Percentiles rank a stretch among this genome's conserved stretches.
These are phyloP conservation scores for Ophion ellenae DNA, from an alignment of 2,888 invertebrate species.

Conservation along the genomic window DNA sequence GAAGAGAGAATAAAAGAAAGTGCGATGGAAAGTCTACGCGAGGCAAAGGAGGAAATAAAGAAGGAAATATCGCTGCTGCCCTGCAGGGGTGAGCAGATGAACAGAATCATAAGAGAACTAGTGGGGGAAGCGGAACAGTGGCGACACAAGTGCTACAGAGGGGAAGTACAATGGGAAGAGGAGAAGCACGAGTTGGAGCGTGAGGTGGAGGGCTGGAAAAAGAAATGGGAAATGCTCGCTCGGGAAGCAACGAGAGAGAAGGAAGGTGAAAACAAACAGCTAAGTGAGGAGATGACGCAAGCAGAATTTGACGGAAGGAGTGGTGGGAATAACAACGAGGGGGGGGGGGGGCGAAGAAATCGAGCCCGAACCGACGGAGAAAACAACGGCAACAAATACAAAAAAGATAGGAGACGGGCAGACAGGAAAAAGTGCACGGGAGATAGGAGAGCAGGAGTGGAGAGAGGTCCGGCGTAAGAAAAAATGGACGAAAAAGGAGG, in stretches of 20 bases:
- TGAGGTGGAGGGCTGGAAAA: constrained; percentile 10
- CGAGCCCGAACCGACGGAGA: not conserved
- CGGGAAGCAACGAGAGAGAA: not conserved
- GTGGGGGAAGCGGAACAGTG: constrained; percentile 18
- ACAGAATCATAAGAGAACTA: constrained; percentile 25
- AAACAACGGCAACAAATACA: not conserved
- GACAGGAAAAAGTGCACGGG: not conserved
- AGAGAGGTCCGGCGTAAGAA: not conserved
- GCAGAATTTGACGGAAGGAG: not conserved
- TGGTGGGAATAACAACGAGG: constrained; percentile 2
- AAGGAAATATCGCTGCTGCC: constrained; percentile 14
- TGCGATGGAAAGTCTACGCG: not conserved
- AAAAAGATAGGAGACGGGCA: not conserved
- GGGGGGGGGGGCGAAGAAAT: not conserved
- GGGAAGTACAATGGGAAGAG: constrained; percentile 4
- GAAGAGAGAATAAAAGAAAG: constrained; percentile 22
- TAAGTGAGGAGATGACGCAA: not conserved
- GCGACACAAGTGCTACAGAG: constrained; percentile 2
- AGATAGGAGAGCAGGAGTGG: not conserved
- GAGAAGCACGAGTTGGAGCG: not conserved
- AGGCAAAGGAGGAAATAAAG: constrained; percentile 8
- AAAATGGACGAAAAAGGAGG: not conserved
- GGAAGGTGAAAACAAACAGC: not conserved
- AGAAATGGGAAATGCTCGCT: not conserved
- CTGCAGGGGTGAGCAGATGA: constrained; percentile 33